These are phyloP conservation scores for Liasis olivaceus DNA, from an alignment of 2,797 vertebrate species.

Conservation along the genomic window DNA sequence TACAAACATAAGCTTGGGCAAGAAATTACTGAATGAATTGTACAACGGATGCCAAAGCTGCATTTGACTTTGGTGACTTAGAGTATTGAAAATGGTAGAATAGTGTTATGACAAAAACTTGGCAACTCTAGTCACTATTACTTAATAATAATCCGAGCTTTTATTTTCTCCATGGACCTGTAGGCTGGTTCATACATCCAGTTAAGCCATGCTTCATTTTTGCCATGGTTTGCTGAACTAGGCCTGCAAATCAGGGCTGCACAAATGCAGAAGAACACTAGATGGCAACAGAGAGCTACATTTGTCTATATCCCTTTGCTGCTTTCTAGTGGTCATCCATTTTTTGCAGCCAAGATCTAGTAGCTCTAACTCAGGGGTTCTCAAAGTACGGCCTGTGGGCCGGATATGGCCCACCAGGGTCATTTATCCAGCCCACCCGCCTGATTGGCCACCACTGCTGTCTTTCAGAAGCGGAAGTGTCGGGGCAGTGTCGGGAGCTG, in stretches of 20 bases:
- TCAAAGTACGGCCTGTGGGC: too few species aligned
- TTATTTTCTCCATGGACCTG: background rate
- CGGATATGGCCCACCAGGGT: too few species aligned
- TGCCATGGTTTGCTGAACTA: background rate
- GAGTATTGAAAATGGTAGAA: background rate
- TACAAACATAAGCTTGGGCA: background rate
- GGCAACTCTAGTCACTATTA: background rate
- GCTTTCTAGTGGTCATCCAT: background rate
- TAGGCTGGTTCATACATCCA: background rate
- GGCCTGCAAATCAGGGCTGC: background rate
- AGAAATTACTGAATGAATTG: background rate
- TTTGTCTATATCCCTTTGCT: background rate
- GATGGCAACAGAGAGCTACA: background rate
- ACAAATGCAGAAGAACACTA: background rate
- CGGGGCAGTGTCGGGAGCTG: too few species aligned
- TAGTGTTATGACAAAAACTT: background rate
- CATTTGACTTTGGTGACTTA: background rate
- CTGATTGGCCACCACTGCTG: too few species aligned
- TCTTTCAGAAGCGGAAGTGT: too few species aligned
- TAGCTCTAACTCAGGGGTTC: background rate
- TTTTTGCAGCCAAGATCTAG: background rate
- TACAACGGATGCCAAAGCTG: background rate
- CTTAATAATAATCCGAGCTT: background rate
- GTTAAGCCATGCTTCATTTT: background rate
- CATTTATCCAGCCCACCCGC: too few species aligned